Evolutionary conservation across 2,113 vertebrate genomes (phyloP).

Genomic region (Scomber colias): DNA sequence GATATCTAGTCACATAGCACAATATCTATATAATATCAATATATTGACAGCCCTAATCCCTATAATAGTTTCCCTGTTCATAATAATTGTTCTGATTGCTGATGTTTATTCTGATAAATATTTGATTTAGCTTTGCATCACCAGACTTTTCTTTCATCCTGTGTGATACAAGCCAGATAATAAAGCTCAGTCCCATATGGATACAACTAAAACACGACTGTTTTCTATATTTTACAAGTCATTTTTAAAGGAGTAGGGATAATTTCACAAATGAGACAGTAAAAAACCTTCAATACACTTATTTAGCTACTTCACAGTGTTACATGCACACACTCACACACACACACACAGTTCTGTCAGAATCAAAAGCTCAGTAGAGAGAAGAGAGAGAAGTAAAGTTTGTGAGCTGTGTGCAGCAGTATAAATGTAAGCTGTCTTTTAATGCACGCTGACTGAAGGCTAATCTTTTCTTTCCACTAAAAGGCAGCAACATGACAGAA

Average conservation of each 20-base stretch:
- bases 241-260: neutral
- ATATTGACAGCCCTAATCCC: too few species aligned
- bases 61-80: too few species aligned
- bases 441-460: conserved; percentile 29
- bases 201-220: too few species aligned
- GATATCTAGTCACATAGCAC: too few species aligned
- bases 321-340: neutral
- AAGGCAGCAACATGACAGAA: neutral
- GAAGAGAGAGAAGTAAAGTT: conserved; percentile 4
- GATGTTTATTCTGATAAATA: conserved; percentile 44
- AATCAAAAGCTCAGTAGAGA: conserved; percentile 32
- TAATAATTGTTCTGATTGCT: neutral
- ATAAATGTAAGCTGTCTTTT: conserved; percentile 24
- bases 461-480: conserved; percentile 3
- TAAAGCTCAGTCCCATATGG: neutral
- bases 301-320: neutral
- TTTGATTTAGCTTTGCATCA: conserved; percentile 51
- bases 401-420: conserved; percentile 11
- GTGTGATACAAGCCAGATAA: conserved; percentile 13
- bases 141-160: conserved; percentile 12
- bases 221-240: conserved; percentile 14
- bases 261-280: conserved; percentile 38
- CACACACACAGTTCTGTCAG: conserved; percentile 2
- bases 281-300: conserved; percentile 7
- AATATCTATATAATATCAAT: too few species aligned